Base-by-base conservation (phyloP, 2,113 vertebrate genomes). In the Xiphophorus hellerii region DNA sequence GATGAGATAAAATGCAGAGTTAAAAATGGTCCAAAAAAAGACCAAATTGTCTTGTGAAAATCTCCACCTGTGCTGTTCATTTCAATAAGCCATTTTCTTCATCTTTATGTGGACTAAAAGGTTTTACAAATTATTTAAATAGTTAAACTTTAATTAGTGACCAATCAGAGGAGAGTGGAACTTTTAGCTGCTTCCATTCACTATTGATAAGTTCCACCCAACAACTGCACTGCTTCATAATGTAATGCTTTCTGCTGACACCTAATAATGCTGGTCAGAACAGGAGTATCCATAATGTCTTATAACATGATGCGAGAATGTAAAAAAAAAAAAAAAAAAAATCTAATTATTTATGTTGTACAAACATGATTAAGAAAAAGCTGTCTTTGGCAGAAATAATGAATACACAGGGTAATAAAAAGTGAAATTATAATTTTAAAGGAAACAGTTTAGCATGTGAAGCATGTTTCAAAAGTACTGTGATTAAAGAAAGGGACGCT, bases 101-200 rank as follows among this genome's bases (percentile, higher is more conserved):
- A 1, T 15, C 5, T 48, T 48, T 28, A 69, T 25, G 31, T 17
- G 3, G 3, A 33, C 44, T 31, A 48, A 10, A 61, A 28, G 6
- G 12, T 42, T 63, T 42, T 74, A 15, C 5, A 74, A 68, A 51
- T 66, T 10, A 54, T n/a, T 70, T 37, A 44, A 20, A 54, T n/a
- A 25, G 4, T 30, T 30, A 30, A 51, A 51, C 48, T 20, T 51
- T 54, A 20, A 25, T 25, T 22, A n/a, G 20, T n/a, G 1, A 25
- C 25, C 7, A 25, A 54, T 17, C 2, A 25, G 6, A 54, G 51
- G 6, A 54, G 9, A 54, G 20, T 22, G 22, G 1, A 15, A 54
- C 51, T 54, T 54, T 54, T 54, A 54, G 51, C 22, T 54, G 20
- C 51, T 54, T 54, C 8, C 51, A 54, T 54, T n/a, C 51, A 54